Conservation (phyloP, 1,140 invertebrate genomes). For the Lordiphosa collinella region DNA sequence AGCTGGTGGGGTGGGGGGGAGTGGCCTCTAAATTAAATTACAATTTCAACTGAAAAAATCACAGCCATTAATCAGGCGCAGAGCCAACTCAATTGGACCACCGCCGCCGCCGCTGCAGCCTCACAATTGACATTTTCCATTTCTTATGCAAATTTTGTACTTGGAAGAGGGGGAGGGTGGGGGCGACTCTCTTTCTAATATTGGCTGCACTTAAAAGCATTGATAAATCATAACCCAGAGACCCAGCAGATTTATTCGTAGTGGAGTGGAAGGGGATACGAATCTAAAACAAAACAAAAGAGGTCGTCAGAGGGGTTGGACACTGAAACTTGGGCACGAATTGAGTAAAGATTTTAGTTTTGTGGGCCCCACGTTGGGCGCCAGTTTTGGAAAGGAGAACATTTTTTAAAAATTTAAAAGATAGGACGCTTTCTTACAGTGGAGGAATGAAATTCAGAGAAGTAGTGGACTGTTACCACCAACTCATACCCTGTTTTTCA, state of each 20-base stretch:
- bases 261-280: conserved; percentile 2
- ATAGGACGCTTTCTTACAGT: too few species aligned
- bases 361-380: too few species aligned
- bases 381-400: too few species aligned
- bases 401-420: too few species aligned
- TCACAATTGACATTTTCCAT: conserved; percentile 71
- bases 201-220: conserved; percentile 71
- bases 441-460: too few species aligned
- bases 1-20: conserved; percentile 19
- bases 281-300: conserved; percentile 5
- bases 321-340: too few species aligned
- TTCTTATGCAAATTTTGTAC: conserved; percentile 65
- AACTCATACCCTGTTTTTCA: too few species aligned
- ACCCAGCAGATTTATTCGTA: conserved; percentile 47
- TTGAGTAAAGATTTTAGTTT: too few species aligned
- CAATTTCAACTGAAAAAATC: conserved; percentile 66
- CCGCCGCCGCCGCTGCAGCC: not conserved
- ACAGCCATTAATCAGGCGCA: conserved; percentile 61
- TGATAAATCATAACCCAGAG: conserved; percentile 70
- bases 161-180: not conserved
- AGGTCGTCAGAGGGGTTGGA: conserved; percentile 5
- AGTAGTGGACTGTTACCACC: too few species aligned
- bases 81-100: too few species aligned
- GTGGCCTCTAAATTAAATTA: conserved; percentile 70
- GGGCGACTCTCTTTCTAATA: conserved; percentile 6